These are phyloP conservation scores for Dyspetes luteomarginatus DNA, from an alignment of 2,888 invertebrate species.

Conservation along the genomic window DNA sequence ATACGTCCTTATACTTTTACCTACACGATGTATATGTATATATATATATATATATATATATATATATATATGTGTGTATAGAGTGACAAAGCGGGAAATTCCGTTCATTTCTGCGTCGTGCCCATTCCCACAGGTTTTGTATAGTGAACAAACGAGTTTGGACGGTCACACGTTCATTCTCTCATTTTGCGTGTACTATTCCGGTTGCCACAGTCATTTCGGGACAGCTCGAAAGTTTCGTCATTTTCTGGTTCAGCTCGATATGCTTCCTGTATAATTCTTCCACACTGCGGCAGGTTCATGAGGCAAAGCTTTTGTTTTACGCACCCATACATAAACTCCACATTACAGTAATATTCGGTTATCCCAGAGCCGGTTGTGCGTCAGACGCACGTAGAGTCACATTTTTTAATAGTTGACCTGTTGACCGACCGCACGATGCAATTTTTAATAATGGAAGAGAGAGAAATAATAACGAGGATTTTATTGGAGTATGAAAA, in stretches of 20 bases:
- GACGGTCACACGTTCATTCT: background rate
- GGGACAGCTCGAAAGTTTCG: background rate
- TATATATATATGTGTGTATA: too few relatives aligned
- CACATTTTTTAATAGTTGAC: background rate
- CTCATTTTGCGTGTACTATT: conserved; percentile 5
- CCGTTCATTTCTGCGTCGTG: background rate
- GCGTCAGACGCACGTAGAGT: background rate
- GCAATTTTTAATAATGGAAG: background rate
- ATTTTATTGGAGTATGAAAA: too few relatives aligned
- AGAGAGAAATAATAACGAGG: background rate
- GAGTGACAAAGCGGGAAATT: background rate
- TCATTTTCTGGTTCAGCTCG: background rate
- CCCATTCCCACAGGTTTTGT: background rate
- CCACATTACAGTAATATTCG: background rate
- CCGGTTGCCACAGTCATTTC: background rate
- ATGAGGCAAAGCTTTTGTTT: background rate
- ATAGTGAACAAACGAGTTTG: conserved; percentile 2
- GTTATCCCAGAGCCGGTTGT: background rate
- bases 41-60: too few relatives aligned
- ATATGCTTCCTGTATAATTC: background rate
- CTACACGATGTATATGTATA: background rate
- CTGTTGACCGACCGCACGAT: background rate
- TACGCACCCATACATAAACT: background rate
- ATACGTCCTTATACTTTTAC: too few relatives aligned
- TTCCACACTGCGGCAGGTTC: background rate